Percentiles rank a stretch among this genome's conserved stretches.
Conservation (phyloP, 2,113 vertebrate genomes). For the Pipra filicauda region DNA sequence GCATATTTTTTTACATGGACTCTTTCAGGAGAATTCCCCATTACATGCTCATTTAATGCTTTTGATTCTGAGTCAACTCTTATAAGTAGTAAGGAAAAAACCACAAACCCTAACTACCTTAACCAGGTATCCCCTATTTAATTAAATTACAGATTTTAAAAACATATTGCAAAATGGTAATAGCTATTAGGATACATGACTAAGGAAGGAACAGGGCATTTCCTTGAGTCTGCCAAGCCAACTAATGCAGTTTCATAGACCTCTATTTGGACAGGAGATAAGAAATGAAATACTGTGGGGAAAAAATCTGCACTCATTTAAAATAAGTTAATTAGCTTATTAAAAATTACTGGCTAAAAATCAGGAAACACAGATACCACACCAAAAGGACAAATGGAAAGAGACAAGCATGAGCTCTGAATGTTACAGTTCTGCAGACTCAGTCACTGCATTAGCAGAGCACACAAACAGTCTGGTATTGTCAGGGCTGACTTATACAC, state of each 20-base stretch:
- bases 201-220: neutral
- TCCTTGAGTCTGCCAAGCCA: neutral
- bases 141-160: neutral
- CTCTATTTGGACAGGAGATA: neutral
- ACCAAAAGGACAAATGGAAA: slow-evolving; percentile 4
- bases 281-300: neutral
- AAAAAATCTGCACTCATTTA: neutral
- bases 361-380: neutral
- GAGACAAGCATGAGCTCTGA: neutral
- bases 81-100: neutral
- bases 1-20: neutral
- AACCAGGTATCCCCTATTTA: neutral
- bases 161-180: neutral
- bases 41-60: neutral
- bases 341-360: neutral
- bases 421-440: neutral
- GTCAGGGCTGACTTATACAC: neutral
- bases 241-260: neutral
- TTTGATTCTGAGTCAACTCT: neutral
- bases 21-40: neutral
- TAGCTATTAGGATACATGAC: neutral
- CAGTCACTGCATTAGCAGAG: neutral
- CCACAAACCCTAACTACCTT: neutral
- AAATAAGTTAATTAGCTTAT: neutral
- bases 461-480: neutral